Conservation (phyloP, 92 coral and sea anemone species). For the Siderastrea siderea region DNA sequence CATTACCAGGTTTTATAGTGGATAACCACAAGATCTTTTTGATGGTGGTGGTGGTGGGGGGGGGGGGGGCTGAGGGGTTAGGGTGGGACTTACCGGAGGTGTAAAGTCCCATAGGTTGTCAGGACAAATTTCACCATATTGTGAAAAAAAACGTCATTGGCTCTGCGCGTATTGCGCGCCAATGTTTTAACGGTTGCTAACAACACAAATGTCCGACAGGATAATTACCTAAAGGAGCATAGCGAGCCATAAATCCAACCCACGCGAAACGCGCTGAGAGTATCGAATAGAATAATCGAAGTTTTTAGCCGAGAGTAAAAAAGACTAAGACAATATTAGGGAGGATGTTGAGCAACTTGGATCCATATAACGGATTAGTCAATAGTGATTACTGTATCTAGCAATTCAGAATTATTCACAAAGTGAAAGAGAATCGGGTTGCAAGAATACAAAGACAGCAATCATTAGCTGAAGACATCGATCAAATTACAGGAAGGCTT, state of each 20-base stretch:
- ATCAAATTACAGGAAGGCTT: neutral
- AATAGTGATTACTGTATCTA: neutral
- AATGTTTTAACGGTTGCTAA: constrained; percentile 11
- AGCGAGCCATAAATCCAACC: neutral
- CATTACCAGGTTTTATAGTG: too few relatives aligned
- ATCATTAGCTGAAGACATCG: constrained; percentile 1
- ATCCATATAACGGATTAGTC: neutral
- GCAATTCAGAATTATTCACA: neutral
- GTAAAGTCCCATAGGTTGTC: too few relatives aligned
- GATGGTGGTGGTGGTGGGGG: too few relatives aligned
- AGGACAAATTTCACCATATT: too few relatives aligned
- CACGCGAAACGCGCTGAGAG: neutral
- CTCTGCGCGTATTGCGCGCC: too few relatives aligned
- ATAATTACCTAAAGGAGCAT: neutral
- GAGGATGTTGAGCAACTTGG: neutral
- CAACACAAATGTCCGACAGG: neutral
- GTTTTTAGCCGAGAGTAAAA: neutral
- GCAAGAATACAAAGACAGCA: constrained; percentile 19
- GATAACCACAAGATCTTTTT: too few relatives aligned
- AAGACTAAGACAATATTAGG: neutral
- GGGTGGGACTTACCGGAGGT: too few relatives aligned
- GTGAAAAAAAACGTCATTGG: too few relatives aligned
- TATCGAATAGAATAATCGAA: too few relatives aligned
- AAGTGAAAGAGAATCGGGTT: neutral
- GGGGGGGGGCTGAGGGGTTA: too few relatives aligned